Evolutionary conservation across 2,113 vertebrate species (phyloP).

Genomic region (Actenoides hombroni): DNA sequence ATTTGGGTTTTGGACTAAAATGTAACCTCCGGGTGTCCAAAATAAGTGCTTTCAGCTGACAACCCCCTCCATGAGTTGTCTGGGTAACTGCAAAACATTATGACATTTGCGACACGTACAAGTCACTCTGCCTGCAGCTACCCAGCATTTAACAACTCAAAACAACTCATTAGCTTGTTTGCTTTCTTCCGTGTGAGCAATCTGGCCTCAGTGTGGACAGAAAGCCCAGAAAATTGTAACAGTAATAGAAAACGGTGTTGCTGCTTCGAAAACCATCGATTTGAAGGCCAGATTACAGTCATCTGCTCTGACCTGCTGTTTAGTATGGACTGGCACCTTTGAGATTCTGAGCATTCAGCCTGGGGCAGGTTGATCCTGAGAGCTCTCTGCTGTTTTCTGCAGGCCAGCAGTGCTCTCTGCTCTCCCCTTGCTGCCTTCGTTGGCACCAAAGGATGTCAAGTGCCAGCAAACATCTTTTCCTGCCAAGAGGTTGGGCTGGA

Average conservation of each 20-base stretch:
- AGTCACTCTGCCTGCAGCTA: constrained; percentile 18
- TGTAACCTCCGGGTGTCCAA: not conserved
- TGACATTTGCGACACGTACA: not conserved
- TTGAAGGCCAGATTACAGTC: not conserved
- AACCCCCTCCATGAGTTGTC: constrained; percentile 20
- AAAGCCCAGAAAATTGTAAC: constrained; percentile 5
- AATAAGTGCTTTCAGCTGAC: not conserved
- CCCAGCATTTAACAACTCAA: constrained; percentile 37
- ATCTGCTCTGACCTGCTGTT: not conserved
- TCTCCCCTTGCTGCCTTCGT: not conserved
- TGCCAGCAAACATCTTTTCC: not conserved
- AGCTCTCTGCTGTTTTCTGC: not conserved
- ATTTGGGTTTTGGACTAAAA: not conserved
- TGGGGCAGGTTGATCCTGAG: not conserved
- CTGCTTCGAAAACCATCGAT: not conserved
- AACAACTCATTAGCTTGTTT: constrained; percentile 48
- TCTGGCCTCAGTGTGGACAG: not conserved
- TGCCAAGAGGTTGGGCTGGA: not conserved
- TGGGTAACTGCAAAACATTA: constrained; percentile 29
- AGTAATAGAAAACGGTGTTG: not conserved
- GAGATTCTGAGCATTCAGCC: not conserved
- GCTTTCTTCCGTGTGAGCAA: not conserved
- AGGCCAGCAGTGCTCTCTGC: not conserved
- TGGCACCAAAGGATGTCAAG: not conserved
- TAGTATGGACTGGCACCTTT: not conserved